phyloP scores from a whole-genome alignment of 92 coral and sea anemone genomes.

The Chrysogorgia sp. region DNA sequence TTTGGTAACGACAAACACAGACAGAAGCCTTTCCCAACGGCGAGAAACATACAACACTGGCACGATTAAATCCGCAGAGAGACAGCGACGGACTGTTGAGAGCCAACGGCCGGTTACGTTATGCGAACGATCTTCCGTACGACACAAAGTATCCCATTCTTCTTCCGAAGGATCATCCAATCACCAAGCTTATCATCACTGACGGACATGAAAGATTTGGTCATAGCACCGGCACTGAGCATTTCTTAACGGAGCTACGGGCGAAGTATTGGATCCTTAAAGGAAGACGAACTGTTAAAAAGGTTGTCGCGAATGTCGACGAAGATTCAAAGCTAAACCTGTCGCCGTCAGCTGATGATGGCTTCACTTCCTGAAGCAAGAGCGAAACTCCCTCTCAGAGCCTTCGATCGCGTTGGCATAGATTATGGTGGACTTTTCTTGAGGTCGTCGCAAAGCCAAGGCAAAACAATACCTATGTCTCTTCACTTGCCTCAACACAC shows the following conservation, averaged over 20 bases:
- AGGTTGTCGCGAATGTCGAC: slow-evolving; percentile 38
- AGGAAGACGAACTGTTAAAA: slow-evolving; percentile 37
- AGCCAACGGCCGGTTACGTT: slow-evolving; percentile 39
- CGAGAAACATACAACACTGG: neutral
- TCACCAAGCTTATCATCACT: slow-evolving; percentile 23
- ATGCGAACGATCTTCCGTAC: slow-evolving; percentile 41
- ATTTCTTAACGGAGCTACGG: slow-evolving; percentile 38
- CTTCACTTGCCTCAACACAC: slow-evolving; percentile 41
- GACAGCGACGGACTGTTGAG: slow-evolving; percentile 33
- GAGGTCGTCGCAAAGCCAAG: slow-evolving; percentile 53
- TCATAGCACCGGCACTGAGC: slow-evolving; percentile 45
- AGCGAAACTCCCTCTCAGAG: slow-evolving; percentile 25
- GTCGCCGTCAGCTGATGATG: slow-evolving; percentile 50
- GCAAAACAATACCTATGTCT: slow-evolving; percentile 42
- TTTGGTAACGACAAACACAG: slow-evolving; percentile 34
- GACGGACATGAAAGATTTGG: slow-evolving; percentile 48
- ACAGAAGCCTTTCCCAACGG: slow-evolving; percentile 35
- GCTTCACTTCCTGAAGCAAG: slow-evolving; percentile 46
- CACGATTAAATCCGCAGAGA: slow-evolving; percentile 21
- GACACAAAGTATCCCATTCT: slow-evolving; percentile 18
- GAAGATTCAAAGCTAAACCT: slow-evolving; percentile 37
- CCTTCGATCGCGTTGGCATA: slow-evolving; percentile 34
- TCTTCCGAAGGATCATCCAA: slow-evolving; percentile 41
- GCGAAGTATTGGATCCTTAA: slow-evolving; percentile 50
- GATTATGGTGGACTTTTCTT: slow-evolving; percentile 36